Conservation (phyloP, 1,140 invertebrate species). For the Zaprionus lachaisei region DNA sequence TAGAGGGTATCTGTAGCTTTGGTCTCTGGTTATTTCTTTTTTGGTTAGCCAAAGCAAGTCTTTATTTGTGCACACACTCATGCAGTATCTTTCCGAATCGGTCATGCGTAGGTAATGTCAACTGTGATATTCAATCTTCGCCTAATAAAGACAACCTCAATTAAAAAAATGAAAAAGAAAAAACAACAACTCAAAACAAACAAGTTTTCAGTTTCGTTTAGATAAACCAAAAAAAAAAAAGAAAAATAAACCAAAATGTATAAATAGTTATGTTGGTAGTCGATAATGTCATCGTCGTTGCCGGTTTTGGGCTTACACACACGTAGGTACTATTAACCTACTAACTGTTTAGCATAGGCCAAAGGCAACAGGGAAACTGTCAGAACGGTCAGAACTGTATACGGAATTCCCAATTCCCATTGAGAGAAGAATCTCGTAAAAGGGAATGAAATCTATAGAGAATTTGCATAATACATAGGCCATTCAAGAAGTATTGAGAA, state of each 20-base stretch:
- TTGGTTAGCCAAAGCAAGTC: not conserved
- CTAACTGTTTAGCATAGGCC: slow-evolving; percentile 9
- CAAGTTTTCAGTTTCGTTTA: slow-evolving; percentile 20
- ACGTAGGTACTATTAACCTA: slow-evolving; percentile 2
- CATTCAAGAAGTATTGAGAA: not conserved
- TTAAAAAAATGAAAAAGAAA: slow-evolving; percentile 1
- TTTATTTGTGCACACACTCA: not conserved
- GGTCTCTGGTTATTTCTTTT: not conserved
- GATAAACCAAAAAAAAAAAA: not conserved
- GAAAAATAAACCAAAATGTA: not conserved
- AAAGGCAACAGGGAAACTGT: not conserved
- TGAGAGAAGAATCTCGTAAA: not conserved
- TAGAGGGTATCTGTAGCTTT: no score
- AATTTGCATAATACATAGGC: no score
- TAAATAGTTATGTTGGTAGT: not conserved
- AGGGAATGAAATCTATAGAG: not conserved
- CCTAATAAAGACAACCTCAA: slow-evolving; percentile 26
- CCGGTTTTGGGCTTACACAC: not conserved
- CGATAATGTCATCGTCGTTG: slow-evolving; percentile 6
- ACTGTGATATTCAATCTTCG: slow-evolving; percentile 23
- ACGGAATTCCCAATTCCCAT: not conserved
- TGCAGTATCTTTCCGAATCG: slow-evolving; percentile 4
- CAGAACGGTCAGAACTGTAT: not conserved
- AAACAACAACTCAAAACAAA: slow-evolving; percentile 4
- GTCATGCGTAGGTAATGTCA: slow-evolving; percentile 45